phyloP scores from a whole-genome alignment of 1,140 invertebrate species.

The Conopomorpha cramerella region DNA sequence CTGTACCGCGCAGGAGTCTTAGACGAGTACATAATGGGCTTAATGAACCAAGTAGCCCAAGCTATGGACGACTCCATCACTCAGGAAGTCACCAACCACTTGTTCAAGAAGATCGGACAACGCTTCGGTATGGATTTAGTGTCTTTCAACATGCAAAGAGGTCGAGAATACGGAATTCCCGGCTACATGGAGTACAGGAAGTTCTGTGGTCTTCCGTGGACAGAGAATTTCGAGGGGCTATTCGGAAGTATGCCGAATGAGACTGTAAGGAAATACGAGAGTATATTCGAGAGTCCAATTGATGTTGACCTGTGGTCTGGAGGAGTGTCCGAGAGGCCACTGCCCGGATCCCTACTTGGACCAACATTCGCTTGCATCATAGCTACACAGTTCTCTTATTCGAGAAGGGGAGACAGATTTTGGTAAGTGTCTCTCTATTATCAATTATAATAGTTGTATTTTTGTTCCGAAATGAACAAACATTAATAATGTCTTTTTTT shows the following conservation, averaged over 20 bases:
- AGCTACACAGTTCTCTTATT: conserved; percentile 92
- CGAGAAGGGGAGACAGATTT: too few species aligned
- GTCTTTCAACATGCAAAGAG: conserved; percentile 93
- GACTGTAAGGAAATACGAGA: conserved; percentile 72
- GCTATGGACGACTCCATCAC: conserved; percentile 95
- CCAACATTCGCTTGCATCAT: too few species aligned
- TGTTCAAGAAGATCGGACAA: conserved; percentile 87
- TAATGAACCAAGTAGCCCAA: conserved; percentile 93
- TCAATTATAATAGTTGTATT: too few species aligned
- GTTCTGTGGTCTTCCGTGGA: conserved; percentile 84
- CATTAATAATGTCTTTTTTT: conserved; percentile 78
- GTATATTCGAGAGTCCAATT: conserved; percentile 68
- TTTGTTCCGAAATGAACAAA: too few species aligned
- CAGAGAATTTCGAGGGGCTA: conserved; percentile 80
- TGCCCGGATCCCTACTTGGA: conserved; percentile 88
- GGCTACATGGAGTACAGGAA: conserved; percentile 93
- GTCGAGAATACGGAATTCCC: conserved; percentile 88
- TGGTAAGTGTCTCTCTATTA: too few species aligned
- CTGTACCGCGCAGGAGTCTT: conserved; percentile 87
- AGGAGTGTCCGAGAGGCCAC: conserved; percentile 86
- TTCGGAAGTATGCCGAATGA: conserved; percentile 89
- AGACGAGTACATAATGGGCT: conserved; percentile 90
- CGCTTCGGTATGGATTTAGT: conserved; percentile 90
- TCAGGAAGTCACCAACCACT: conserved; percentile 89
- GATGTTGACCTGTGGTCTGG: conserved; percentile 93